Evolutionary conservation across 37 sponge, comb jelly and placozoan genomes (phyloP), one percentile per base, ranked within the genome.

Genomic region (Dysidea cf. avara): DNA sequence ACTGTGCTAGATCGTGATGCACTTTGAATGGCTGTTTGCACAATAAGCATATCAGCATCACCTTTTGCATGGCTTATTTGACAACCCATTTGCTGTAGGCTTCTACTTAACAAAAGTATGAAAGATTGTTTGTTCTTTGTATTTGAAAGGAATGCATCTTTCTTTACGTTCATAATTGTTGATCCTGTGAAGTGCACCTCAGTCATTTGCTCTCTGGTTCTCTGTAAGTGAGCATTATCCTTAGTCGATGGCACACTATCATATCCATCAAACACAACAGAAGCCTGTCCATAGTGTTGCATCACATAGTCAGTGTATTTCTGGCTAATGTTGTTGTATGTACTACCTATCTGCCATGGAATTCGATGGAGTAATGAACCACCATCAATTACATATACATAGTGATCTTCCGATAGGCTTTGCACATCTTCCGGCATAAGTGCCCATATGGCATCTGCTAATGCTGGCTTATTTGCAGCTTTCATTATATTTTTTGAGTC

Each of bases 191-290:
- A n/a, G n/a, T n/a, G n/a, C n/a, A n/a, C n/a, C n/a, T n/a, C n/a
- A n/a, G n/a, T n/a, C n/a, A n/a, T n/a, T n/a, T n/a, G n/a, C n/a
- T n/a, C n/a, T n/a, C n/a, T n/a, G n/a, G n/a, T n/a, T n/a, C n/a
- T n/a, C n/a, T n/a, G n/a, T n/a, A n/a, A 25, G 32, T 77, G 78
- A 54, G 68, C 64, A 52, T 43, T 48, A 38, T 76, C 77, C 49
- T 76, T 76, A 53, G 78, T 69, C 33, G 68, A 54, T 77, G 64
- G 20, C 22, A 49, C 66, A 36, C 56, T 39, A 26, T 46, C 71
- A 70, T 80, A 80, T 48, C 70, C 80, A 79, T 79, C 80, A 79
- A 79, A 79, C 12, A 69, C 62, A 29, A 79, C 61, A 68, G 68
- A 56, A 24, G 71, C 64, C 43, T 61, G 18, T 22, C 72, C 71